A percentile compares a stretch with the other conserved stretches of the same genome.
Evolutionary conservation across 1,140 invertebrate genomes (phyloP).

Genomic region (Ladona fulva): DNA sequence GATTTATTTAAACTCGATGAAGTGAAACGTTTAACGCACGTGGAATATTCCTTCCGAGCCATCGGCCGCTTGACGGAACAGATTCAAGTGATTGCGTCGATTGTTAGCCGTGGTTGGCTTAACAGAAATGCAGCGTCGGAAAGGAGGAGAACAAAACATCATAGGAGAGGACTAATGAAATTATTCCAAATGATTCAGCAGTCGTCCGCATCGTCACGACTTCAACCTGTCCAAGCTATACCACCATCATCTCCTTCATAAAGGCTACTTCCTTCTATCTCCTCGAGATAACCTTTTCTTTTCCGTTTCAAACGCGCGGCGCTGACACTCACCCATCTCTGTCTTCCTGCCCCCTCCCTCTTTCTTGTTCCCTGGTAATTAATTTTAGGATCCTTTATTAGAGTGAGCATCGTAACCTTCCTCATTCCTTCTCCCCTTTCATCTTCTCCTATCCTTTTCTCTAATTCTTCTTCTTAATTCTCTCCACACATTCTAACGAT

Average conservation of each 20-base stretch:
- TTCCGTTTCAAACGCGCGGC: background rate
- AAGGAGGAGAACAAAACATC: too few relatives aligned
- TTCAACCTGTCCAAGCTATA: background rate
- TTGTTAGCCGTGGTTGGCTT: too few relatives aligned
- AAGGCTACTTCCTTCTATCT: background rate
- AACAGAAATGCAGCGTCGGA: too few relatives aligned
- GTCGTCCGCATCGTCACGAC: background rate
- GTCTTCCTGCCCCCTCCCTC: background rate
- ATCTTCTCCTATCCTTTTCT: background rate
- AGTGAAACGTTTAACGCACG: too few relatives aligned
- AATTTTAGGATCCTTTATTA: background rate
- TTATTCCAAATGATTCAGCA: constrained; percentile 10
- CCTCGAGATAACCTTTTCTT: background rate
- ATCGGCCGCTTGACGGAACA: too few relatives aligned
- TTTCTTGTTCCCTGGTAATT: background rate
- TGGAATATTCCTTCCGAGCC: too few relatives aligned
- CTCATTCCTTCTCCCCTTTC: background rate
- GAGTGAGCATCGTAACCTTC: background rate
- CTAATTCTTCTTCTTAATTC: background rate
- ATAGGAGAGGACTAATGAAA: background rate
- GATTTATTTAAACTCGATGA: too few relatives aligned
- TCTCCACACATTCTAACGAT: background rate
- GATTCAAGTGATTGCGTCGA: too few relatives aligned
- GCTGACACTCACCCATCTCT: background rate
- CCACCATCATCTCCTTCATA: background rate